Base-by-base conservation (phyloP, 2,888 invertebrate genomes). In the Cacoxenus indagator region DNA sequence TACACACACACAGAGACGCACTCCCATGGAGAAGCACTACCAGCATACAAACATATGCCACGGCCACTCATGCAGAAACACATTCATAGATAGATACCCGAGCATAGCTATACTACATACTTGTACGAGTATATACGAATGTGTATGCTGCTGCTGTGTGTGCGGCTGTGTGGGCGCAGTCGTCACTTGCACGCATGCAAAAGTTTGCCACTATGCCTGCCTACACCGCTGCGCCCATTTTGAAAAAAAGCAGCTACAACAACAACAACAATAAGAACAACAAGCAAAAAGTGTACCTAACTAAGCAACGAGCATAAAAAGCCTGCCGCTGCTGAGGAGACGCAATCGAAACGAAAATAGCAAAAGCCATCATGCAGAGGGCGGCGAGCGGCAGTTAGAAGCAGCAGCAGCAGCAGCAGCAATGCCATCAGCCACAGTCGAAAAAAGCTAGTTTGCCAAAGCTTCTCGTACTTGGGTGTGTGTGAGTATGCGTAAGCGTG, bases 381-480 rank as follows among this genome's bases (percentile, higher is more conserved):
- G 37, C 37, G 14, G 37, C 37, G 37, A 51, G 17, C 22, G 19
- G 45, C 45, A 43, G 14, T 43, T 17, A 17, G 19, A 9, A 51
- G 22, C 51, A 19, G 22, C 22, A 17, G 22, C 51, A 17, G 19
- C 48, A 0, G 1, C 17, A 17, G 17, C 48, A 48, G 48, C 37
- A 46, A 67, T 51, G 68, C 70, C 54, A 70, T 62, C 68, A 65
- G 61, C 68, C 61, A 66, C 61, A 59, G 59, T 43, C 62, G 45
- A 51, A 68, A 70, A 72, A 75, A 76, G 75, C 75, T 55, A 57
- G 65, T 76, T 72, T 54, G 72, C 69, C 70, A 75, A 71, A 76
- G 71, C 76, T 19, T 51, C 46, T 67, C 19, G 43, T 9, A 61
- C 22, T 65, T 67, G 64, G 51, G 67, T 71, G 48, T 46, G 22